A percentile compares a stretch with the other conserved stretches of the same genome.
Evolutionary conservation across 2,888 invertebrate genomes (phyloP).

Genomic region (Seira ritae): DNA sequence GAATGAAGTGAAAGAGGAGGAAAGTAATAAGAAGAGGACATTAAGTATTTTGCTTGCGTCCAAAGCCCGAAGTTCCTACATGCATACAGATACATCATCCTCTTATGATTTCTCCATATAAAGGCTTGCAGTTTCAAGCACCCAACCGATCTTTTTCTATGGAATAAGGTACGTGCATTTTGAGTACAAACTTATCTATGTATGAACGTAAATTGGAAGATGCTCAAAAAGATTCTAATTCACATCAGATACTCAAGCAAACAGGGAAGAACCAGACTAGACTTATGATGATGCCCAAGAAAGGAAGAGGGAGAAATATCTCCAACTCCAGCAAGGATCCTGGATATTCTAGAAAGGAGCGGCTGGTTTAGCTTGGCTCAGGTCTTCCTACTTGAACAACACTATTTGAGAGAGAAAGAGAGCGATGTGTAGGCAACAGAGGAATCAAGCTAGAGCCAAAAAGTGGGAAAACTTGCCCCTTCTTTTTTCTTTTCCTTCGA

Average conservation of each 20-base stretch:
- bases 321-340: too few species aligned
- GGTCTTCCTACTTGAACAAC: too few species aligned
- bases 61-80: constrained; percentile 49
- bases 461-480: too few species aligned
- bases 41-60: constrained; percentile 58
- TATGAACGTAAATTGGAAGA: constrained; percentile 53
- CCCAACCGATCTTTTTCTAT: neutral
- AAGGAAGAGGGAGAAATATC: neutral
- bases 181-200: constrained; percentile 33
- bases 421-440: constrained; percentile 36
- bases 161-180: too few species aligned
- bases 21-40: constrained; percentile 54
- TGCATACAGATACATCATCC: constrained; percentile 50
- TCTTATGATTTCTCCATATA: constrained; percentile 31
- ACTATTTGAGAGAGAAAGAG: too few species aligned
- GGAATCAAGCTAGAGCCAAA: constrained; percentile 52
- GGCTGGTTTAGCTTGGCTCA: too few species aligned
- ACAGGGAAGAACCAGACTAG: constrained; percentile 38
- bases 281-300: constrained; percentile 39
- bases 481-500: too few species aligned
- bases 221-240: constrained; percentile 60
- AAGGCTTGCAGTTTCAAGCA: neutral
- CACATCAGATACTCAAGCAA: constrained; percentile 51
- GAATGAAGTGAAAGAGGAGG: constrained; percentile 52
- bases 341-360: constrained; percentile 52